Base-by-base conservation (phyloP, 1,140 invertebrate genomes). In the Drosophila pseudoobscura region DNA sequence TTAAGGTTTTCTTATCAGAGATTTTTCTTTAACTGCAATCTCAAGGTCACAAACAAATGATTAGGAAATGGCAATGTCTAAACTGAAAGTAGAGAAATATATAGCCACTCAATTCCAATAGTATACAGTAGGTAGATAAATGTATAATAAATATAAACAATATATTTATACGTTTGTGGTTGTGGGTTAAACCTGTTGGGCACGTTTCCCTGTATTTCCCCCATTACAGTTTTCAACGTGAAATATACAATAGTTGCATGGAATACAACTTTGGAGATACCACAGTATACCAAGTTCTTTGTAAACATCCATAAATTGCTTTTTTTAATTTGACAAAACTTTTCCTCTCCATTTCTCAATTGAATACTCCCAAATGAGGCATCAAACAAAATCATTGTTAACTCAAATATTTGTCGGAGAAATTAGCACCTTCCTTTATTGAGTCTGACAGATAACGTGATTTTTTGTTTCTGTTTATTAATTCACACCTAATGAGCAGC, bases 401-500 rank as follows among this genome's bases (percentile, higher is more conserved):
- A 5, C 20, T 7, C 9, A 44, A 59, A 59, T 59, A 53, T 68
- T 68, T 39, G 9, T 2, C 22, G 20, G 11, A 35, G 0, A 13
- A 45, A 24, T 61, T 75, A 29, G 61, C 73, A 75, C 71, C 63
- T 45, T 35, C 45, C 15, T 54, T 54, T 59, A 44, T 59, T 39
- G 11, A 24, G 11, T 13, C 6, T 26, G 24, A 6, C 8, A 72
- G 68, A 72, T 73, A 71, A 47, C 69, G 58, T 64, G 69, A 73
- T 73, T 73, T 39, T 62, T 57, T 55, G 46, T 70, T 58, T 59
- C 31, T 73, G 49, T 74, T 73, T 31, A 58, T 68, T 60, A 75
- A 74, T 74, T 74, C 53, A 74, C 70, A 74, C 70, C 70, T 58
- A 65, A 56, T 74, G 64, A 74, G 29, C 31, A 35, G 52, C 69